Base-by-base conservation (phyloP, 2,797 vertebrate genomes). In the Sebastiscus tertius region DNA sequence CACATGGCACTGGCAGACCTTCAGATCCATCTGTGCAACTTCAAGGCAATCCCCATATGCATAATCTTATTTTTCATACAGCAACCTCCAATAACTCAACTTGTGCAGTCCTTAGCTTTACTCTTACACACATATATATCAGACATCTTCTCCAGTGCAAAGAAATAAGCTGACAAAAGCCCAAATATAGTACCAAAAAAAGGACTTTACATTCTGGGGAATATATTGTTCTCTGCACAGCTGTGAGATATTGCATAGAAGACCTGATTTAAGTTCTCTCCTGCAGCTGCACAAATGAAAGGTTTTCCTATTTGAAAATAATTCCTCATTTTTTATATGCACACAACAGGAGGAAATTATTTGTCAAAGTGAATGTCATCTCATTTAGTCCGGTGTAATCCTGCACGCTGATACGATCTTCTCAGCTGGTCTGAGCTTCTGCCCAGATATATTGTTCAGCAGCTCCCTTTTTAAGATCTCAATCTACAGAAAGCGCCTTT, bases 341-440 rank as follows among this genome's bases (percentile, higher is more conserved):
- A 93, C 86, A 93, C 79, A 83, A 72, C 75, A 58, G 70, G 84
- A 89, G 91, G 85, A 92, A 92, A 94, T 94, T 89, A 92, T 95
- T 95, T 93, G 93, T 95, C 93, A 93, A 84, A 94, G 94, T 95
- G 92, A 95, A 96, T 95, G 94, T 94, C 94, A 94, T 94, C 93
- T 95, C 93, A 95, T 95, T 95, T 95, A 92, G 94, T 83, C 86
- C 84, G 46, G 79, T 85, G 79, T 93, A 90, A 92, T 90, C 85
- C 91, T 72, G 73, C 31, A 49, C 5, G 71, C 78, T 55, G 93
- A 96, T 95, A 95, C n/a, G 18, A 96, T 96, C 94, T 91, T 58
- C 83, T 81, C 77, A 81, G 86, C 92, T 87, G 89, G 88, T 83
- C 80, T 31, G 72, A 77, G 90, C 91, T 85, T 89, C 87, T 80